phyloP scores from a whole-genome alignment of 2,797 vertebrate species.

The Antrozous pallidus region DNA sequence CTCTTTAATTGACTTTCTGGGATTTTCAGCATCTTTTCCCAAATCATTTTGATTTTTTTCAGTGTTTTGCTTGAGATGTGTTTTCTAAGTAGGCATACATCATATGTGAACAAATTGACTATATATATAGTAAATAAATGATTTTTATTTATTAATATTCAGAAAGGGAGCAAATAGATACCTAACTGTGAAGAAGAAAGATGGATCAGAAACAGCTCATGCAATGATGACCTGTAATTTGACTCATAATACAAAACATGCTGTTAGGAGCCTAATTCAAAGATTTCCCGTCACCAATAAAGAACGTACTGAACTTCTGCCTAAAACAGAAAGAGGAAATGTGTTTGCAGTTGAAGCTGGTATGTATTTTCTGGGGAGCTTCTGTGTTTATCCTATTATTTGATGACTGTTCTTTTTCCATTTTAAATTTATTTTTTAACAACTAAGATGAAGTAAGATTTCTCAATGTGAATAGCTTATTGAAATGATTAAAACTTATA shows the following conservation, averaged over 20 bases:
- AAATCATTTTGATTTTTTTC: conserved; percentile 48
- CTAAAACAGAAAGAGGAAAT: conserved; percentile 82
- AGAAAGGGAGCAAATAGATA: conserved; percentile 91
- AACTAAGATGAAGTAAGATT: conserved; percentile 9
- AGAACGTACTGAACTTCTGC: conserved; percentile 88
- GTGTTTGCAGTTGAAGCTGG: conserved; percentile 82
- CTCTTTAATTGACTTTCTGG: neutral
- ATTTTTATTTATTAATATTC: conserved; percentile 64
- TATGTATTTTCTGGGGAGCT: conserved; percentile 75
- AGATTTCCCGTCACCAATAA: conserved; percentile 91
- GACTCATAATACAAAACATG: conserved; percentile 84
- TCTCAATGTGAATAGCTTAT: conserved; percentile 36
- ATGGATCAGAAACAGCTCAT: conserved; percentile 82
- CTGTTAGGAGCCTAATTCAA: conserved; percentile 86
- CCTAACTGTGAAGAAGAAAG: conserved; percentile 92
- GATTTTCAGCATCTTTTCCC: conserved; percentile 1
- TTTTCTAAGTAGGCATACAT: conserved; percentile 60
- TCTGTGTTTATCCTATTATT: conserved; percentile 50
- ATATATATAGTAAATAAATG: conserved; percentile 65
- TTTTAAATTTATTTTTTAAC: conserved; percentile 31
- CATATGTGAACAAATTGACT: conserved; percentile 58
- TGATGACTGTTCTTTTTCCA: conserved; percentile 45
- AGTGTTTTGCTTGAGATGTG: conserved; percentile 48
- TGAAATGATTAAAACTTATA: conserved; percentile 24
- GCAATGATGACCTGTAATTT: conserved; percentile 87